phyloP scores from a whole-genome alignment of 2,797 vertebrate genomes.

The Microctenopoma lineatum region DNA sequence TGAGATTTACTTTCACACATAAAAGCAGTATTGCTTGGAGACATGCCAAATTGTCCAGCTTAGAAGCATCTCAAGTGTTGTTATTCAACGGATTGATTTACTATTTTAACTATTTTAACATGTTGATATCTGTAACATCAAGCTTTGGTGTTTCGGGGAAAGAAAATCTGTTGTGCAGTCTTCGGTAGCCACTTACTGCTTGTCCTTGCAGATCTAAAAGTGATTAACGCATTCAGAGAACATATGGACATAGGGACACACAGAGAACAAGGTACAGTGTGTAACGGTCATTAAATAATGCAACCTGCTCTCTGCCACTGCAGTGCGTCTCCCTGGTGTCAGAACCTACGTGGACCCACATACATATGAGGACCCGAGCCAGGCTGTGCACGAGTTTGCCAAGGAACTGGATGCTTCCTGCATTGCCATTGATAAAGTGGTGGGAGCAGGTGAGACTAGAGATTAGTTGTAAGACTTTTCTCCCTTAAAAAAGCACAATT shows the following conservation, averaged over 20 bases:
- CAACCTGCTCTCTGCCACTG: slow-evolving; percentile 39
- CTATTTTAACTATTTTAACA: slow-evolving; percentile 1
- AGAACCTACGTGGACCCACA: slow-evolving; percentile 97
- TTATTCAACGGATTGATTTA: slow-evolving; percentile 20
- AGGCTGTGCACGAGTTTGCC: slow-evolving; percentile 97
- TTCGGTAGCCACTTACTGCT: not conserved
- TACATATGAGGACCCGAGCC: slow-evolving; percentile 96
- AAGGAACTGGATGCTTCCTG: slow-evolving; percentile 94
- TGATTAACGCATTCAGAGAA: not conserved
- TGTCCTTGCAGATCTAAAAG: slow-evolving; percentile 1
- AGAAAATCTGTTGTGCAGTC: not conserved
- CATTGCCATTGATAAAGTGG: slow-evolving; percentile 97
- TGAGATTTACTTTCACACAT: slow-evolving; percentile 18
- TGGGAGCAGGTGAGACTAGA: slow-evolving; percentile 92
- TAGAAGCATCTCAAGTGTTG: slow-evolving; percentile 15
- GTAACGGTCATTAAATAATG: slow-evolving; percentile 9
- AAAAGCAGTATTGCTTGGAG: slow-evolving; percentile 4
- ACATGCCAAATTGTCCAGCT: not conserved
- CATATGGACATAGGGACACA: not conserved
- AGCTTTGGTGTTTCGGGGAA: not conserved
- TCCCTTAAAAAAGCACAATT: no score
- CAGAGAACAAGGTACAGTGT: not conserved
- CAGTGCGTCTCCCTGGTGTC: slow-evolving; percentile 95
- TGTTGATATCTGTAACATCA: no score
- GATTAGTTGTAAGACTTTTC: not conserved